Evolutionary conservation across 2,113 vertebrate species (phyloP).

Genomic region (Atrichornis clamosus): DNA sequence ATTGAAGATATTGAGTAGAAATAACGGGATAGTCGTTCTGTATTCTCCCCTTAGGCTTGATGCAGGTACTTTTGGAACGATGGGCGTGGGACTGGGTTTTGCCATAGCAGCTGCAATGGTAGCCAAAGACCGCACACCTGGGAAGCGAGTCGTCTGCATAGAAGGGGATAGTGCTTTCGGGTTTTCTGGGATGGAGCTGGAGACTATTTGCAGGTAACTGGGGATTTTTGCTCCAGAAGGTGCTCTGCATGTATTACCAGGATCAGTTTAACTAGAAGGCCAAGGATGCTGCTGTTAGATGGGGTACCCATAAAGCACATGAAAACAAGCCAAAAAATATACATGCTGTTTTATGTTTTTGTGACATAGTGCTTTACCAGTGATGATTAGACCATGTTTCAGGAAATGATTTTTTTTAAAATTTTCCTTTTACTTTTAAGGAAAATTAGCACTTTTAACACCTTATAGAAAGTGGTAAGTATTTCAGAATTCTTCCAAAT

Average conservation of each 20-base stretch:
- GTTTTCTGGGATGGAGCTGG: constrained; percentile 97
- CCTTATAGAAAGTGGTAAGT: neutral
- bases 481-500: neutral
- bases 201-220: constrained; percentile 93
- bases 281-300: neutral
- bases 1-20: neutral
- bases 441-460: neutral
- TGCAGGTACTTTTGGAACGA: constrained; percentile 95
- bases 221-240: neutral
- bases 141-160: constrained; percentile 83
- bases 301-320: neutral
- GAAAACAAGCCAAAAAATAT: neutral
- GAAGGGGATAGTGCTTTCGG: constrained; percentile 98
- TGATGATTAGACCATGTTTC: neutral
- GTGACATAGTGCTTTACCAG: neutral
- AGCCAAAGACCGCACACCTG: constrained; percentile 69
- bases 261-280: neutral
- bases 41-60: constrained; percentile 80
- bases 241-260: neutral
- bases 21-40: neutral
- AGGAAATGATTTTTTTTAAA: neutral
- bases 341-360: neutral
- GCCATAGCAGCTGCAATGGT: constrained; percentile 89
- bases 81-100: constrained; percentile 95
- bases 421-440: neutral